Conservation (phyloP, 2,888 invertebrate genomes). For the Ferrisia virgata region DNA sequence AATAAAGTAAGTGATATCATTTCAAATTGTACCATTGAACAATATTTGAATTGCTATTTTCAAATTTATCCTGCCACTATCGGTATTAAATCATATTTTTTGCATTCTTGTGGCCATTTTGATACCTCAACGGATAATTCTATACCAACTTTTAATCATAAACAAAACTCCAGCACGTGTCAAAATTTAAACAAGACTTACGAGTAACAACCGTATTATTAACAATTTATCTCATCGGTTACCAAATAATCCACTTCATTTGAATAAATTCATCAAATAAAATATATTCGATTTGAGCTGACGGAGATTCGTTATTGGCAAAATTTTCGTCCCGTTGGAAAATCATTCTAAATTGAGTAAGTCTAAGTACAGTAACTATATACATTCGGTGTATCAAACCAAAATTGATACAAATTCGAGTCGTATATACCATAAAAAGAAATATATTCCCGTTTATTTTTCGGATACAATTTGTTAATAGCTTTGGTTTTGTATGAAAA, state of each 20-base stretch:
- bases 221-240: too few species aligned
- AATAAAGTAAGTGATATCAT: too few species aligned
- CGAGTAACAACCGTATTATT: background rate
- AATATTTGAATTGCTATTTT: too few species aligned
- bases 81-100: too few species aligned
- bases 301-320: background rate
- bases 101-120: too few species aligned
- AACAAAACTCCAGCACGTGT: background rate
- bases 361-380: too few species aligned
- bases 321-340: background rate
- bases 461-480: slow-evolving; percentile 10
- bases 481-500: slow-evolving; percentile 6
- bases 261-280: background rate
- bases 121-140: too few species aligned
- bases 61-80: too few species aligned
- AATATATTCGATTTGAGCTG: background rate
- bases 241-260: background rate
- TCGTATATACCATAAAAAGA: background rate
- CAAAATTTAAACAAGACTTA: background rate
- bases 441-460: background rate
- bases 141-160: background rate
- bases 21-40: too few species aligned
- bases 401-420: background rate
- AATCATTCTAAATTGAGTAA: background rate
- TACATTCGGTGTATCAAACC: background rate